Evolutionary conservation across 2,888 invertebrate genomes (phyloP).

Genomic region (Macrophya alboannulata): DNA sequence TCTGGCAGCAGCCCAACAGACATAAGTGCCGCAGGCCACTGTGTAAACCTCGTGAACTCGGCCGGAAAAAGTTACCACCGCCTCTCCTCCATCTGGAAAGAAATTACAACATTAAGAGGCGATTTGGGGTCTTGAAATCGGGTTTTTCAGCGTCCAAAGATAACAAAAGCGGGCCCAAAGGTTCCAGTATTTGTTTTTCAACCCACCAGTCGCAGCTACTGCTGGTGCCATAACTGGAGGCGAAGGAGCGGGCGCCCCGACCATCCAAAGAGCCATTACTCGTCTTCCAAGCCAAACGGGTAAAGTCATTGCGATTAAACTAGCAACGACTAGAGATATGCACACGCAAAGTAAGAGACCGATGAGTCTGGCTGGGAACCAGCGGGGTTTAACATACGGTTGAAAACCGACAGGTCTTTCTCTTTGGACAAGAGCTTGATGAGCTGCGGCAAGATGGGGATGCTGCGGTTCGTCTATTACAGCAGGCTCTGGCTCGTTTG

Average conservation of each 20-base stretch:
- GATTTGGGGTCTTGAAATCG: not conserved
- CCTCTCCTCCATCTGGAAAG: conserved; percentile 49
- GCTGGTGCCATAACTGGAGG: conserved; percentile 75
- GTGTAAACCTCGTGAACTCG: conserved; percentile 98
- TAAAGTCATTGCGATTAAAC: conserved; percentile 92
- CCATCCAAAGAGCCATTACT: conserved; percentile 93
- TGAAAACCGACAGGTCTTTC: conserved; percentile 91
- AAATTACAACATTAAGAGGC: conserved; percentile 51
- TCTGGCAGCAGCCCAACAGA: conserved; percentile 96
- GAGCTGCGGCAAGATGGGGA: conserved; percentile 88
- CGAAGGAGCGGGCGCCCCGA: conserved; percentile 81
- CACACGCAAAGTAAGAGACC: conserved; percentile 90
- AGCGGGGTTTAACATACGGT: conserved; percentile 93
- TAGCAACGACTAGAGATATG: conserved; percentile 91
- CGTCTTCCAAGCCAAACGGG: conserved; percentile 96
- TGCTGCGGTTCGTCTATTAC: conserved; percentile 75
- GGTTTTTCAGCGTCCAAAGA: conserved; percentile 7
- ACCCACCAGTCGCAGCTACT: conserved; percentile 71
- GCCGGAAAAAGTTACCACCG: conserved; percentile 77
- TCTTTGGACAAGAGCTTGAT: conserved; percentile 93
- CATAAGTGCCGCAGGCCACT: conserved; percentile 95
- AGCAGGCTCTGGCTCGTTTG: conserved; percentile 74
- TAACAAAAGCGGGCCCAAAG: not conserved
- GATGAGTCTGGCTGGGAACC: conserved; percentile 88
- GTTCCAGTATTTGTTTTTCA: not conserved